Evolutionary conservation across 2,888 invertebrate genomes (phyloP), one percentile per base, ranked within the genome.

Genomic region (Lissonota sp.): DNA sequence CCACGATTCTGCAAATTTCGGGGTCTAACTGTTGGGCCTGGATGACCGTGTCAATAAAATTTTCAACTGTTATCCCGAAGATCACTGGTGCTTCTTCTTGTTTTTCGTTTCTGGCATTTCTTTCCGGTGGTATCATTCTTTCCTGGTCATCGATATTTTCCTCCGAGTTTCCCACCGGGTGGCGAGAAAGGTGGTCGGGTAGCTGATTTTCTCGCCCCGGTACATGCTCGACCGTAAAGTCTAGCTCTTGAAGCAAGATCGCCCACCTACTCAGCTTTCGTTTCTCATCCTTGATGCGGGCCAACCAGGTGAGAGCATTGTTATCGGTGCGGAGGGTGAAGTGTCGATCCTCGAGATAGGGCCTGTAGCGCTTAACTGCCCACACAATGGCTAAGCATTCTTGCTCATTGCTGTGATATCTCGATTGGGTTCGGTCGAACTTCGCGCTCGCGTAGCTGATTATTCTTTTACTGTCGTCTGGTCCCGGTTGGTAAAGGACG

Each of bases 381-480:
- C 81, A 82, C 0, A 78, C 44, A 0, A 80, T 42, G 0, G 84
- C 80, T 0, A 82, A 46, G 44, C 73, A 82, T 12, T 83, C 76
- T 39, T 81, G 83, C 49, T 84, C 83, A 12, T 84, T 83, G 67
- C 73, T 58, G 46, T 82, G 84, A 60, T 85, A 84, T 0, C 73
- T 14, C 0, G 53, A 44, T 26, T 84, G 80, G 0, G 77, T 58
- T 0, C 72, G 55, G 1, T 55, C 67, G 44, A 85, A 83, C 26
- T 84, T 83, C 0, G 85, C 80, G n/a, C 85, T 85, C n/a, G 82
- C 79, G 58, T 82, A 86, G 14, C 80, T 80, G 8, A 85, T 81
- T 0, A 84, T 60, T 42, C 8, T 5, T 7, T 55, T 53, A 10
- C 16, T 0, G 0, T n/a, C 10, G 1, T 40, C 37, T 0, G 55